A percentile compares a stretch with the other conserved stretches of the same genome.
Evolutionary conservation across 2,797 vertebrate genomes (phyloP).

Genomic region (Cyclopterus lumpus): DNA sequence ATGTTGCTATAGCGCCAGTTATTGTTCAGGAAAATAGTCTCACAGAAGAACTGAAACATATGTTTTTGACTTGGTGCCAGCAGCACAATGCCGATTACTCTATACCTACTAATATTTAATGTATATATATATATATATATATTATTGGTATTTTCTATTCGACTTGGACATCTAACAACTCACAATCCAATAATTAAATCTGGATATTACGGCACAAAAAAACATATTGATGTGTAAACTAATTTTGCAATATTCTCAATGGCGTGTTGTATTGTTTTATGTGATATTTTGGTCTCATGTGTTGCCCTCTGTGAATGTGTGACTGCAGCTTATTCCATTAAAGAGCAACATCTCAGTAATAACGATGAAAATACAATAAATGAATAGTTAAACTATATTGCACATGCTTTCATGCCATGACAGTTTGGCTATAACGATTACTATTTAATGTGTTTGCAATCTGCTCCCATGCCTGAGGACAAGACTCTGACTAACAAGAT

Average conservation of each 20-base stretch:
- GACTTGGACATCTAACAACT: too few relatives aligned
- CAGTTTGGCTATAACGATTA: slow-evolving; percentile 66
- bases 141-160: too few relatives aligned
- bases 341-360: slow-evolving; percentile 15
- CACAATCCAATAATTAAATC: too few relatives aligned
- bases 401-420: slow-evolving; percentile 16
- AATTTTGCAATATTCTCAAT: not conserved
- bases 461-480: slow-evolving; percentile 75
- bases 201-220: not conserved
- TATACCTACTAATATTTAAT: not conserved
- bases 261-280: slow-evolving; percentile 13
- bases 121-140: not conserved
- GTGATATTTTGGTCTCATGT: slow-evolving; percentile 21
- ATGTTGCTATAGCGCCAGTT: not conserved
- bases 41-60: not conserved
- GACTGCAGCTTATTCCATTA: slow-evolving; percentile 15
- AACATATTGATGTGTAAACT: not conserved
- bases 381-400: not conserved
- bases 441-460: slow-evolving; percentile 77
- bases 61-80: not conserved
- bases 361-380: not conserved
- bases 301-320: slow-evolving; percentile 25
- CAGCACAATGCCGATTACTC: not conserved
- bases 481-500: slow-evolving; percentile 59
- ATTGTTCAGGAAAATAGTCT: not conserved